Evolutionary conservation across 1,140 invertebrate species (phyloP), one percentile per base, ranked within the genome.

Genomic region (Diachasma alloeum): DNA sequence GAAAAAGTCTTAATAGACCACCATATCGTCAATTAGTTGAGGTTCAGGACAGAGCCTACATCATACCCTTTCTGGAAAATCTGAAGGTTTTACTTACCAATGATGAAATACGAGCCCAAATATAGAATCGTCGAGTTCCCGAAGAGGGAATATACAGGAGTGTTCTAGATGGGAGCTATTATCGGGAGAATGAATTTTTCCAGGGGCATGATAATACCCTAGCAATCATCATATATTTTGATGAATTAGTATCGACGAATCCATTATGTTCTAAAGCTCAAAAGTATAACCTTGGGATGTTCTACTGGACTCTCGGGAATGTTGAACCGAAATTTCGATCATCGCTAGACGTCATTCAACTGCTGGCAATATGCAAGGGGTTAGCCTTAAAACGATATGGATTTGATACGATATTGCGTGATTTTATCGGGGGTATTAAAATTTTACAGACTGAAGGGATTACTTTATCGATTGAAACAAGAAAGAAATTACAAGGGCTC

Each of bases 261-360:
- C 71, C 73, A 22, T 26, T 76, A 9, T 68, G 69, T 37, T 53
- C 44, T 8, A 63, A 37, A 15, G n/a, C 71, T 13, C 59, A 39
- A 26, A 36, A 4, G 44, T 53, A 80, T 6, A 80, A 80, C 59
- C 37, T 78, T 17, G 46, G 36, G 0, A 80, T 80, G 74, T 78
- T 80, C 53, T 78, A 80, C 36, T 80, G 79, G 77, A 78, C 24
- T 9, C 15, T 80, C 0, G 79, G 76, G 6, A 80, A 80, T 56
- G 74, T 78, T 17, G 13, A 74, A 39, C 70, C 72, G 5, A 24
- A 66, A 67, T n/a, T 74, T 2, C 72, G 72, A 67, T 74, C 72
- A 0, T 39, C 72, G 3, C 36, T n/a, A 19, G 2, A 66, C 0
- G 37, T 67, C 13, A n/a, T 75, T 37, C 22, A 75, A 8, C 19